phyloP scores from a whole-genome alignment of 2,888 invertebrate species.

The Agriopis marginaria region DNA sequence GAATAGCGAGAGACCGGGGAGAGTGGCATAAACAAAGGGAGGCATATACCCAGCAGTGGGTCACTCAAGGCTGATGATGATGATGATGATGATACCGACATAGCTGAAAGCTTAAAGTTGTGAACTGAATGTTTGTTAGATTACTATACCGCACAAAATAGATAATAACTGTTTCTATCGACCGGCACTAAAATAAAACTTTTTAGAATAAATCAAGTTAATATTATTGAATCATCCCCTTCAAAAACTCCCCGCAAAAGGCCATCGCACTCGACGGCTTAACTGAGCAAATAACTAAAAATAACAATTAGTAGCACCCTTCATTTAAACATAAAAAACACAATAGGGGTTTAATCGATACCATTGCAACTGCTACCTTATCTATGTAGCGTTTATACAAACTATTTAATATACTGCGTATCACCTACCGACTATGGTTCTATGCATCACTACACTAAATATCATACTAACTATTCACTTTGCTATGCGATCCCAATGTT shows the following conservation, averaged over 20 bases:
- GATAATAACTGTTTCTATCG: too few species aligned
- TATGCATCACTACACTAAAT: not conserved
- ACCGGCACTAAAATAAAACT: too few species aligned
- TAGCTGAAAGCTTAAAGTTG: too few species aligned
- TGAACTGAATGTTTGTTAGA: too few species aligned
- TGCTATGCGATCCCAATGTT: not conserved
- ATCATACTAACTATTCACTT: not conserved
- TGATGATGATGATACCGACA: too few species aligned
- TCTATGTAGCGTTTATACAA: not conserved
- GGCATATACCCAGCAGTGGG: too few species aligned
- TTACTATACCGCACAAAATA: too few species aligned
- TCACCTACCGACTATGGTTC: too few species aligned
- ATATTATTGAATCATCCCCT: not conserved
- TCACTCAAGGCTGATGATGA: too few species aligned
- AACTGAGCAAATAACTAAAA: constrained; percentile 53
- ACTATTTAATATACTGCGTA: not conserved
- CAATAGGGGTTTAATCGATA: constrained; percentile 7
- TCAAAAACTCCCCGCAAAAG: constrained; percentile 30
- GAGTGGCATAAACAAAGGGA: too few species aligned
- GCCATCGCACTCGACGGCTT: constrained; percentile 51
- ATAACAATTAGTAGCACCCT: constrained; percentile 65
- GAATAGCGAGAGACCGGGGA: too few species aligned
- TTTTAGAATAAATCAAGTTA: not conserved
- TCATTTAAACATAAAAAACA: constrained; percentile 33
- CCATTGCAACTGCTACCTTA: not conserved